Evolutionary conservation across 2,113 vertebrate genomes (phyloP).

Genomic region (Lathamus discolor): DNA sequence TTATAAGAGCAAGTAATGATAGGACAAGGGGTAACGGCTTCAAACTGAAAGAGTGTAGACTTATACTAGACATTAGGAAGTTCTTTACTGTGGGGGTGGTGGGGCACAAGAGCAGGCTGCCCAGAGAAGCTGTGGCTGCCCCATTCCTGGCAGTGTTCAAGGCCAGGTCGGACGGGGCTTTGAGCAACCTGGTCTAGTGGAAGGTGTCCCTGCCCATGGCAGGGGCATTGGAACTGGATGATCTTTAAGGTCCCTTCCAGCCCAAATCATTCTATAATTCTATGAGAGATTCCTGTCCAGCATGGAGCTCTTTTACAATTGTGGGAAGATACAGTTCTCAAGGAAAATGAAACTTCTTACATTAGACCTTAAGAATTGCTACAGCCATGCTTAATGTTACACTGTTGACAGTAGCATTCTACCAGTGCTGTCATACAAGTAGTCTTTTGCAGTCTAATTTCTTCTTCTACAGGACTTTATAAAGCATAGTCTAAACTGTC

Average conservation of each 20-base stretch:
- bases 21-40: neutral
- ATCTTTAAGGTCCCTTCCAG: neutral
- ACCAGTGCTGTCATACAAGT: neutral
- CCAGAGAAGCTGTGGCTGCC: neutral
- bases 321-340: neutral
- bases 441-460: neutral
- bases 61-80: neutral
- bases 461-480: neutral
- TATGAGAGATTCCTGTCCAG: neutral
- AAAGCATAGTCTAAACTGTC: neutral
- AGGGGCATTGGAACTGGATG: neutral
- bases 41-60: neutral
- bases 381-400: neutral
- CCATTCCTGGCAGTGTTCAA: neutral
- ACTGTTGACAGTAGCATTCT: neutral
- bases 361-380: neutral
- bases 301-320: neutral
- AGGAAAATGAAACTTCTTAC: neutral
- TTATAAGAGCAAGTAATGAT: neutral
- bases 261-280: neutral
- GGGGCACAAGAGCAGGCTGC: neutral
- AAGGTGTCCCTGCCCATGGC: neutral
- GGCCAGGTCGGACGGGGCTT: neutral
- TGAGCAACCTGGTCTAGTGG: neutral
- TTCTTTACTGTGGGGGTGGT: neutral